phyloP scores from a whole-genome alignment of 2,888 invertebrate genomes.

The Cryptops parisi region DNA sequence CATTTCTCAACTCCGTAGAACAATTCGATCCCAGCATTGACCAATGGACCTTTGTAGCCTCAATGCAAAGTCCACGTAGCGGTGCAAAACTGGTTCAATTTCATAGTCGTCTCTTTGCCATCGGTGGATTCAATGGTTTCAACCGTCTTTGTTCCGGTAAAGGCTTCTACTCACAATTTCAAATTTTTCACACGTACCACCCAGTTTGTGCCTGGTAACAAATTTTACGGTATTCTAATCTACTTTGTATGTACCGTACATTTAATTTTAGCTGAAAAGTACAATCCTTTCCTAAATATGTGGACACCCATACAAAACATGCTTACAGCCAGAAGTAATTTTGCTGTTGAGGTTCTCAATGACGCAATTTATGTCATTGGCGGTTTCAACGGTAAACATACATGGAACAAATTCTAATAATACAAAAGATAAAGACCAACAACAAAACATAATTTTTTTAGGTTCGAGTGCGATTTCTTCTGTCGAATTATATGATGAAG shows the following conservation, averaged over 20 bases:
- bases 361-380: constrained; percentile 66
- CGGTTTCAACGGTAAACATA: constrained; percentile 70
- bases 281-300: constrained; percentile 24
- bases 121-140: constrained; percentile 68
- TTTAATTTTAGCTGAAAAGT: constrained; percentile 24
- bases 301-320: constrained; percentile 59
- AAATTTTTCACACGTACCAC: neutral
- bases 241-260: neutral
- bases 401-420: no score
- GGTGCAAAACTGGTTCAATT: constrained; percentile 58
- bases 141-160: constrained; percentile 50
- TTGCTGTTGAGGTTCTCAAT: constrained; percentile 58
- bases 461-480: constrained; percentile 53
- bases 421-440: no score
- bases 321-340: constrained; percentile 64
- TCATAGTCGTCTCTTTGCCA: constrained; percentile 51
- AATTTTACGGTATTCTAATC: neutral
- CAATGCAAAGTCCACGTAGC: constrained; percentile 57
- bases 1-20: constrained; percentile 58
- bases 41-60: constrained; percentile 55
- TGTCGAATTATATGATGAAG: constrained; percentile 62
- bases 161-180: no score
- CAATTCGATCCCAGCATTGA: constrained; percentile 51
- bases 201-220: neutral
- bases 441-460: constrained; percentile 26